A percentile compares a stretch with the other conserved stretches of the same genome.
Conservation (phyloP, 2,888 invertebrate genomes). For the Gastrophysa polygoni region DNA sequence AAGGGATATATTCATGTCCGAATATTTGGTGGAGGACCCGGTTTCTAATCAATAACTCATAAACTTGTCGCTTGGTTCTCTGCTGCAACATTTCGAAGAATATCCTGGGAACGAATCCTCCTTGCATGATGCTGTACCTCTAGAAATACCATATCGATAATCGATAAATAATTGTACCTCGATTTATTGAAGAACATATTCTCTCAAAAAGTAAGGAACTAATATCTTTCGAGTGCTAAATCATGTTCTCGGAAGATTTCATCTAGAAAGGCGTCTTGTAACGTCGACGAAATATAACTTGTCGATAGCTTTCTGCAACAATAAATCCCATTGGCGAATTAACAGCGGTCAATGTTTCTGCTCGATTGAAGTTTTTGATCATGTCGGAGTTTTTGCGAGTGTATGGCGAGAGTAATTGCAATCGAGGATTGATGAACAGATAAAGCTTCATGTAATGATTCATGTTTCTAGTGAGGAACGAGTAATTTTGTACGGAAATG, state of each 20-base stretch:
- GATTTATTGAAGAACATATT: neutral
- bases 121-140: no score
- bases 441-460: constrained; percentile 9
- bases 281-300: constrained; percentile 15
- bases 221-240: no score
- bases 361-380: constrained; percentile 21
- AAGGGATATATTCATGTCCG: no score
- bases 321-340: constrained; percentile 24
- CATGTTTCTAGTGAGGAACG: neutral
- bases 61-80: no score
- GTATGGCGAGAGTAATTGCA: constrained; percentile 20
- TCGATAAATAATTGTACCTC: no score
- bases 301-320: constrained; percentile 15
- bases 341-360: constrained; percentile 23
- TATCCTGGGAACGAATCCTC: no score
- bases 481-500: neutral
- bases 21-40: neutral
- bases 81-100: no score
- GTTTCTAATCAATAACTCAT: no score
- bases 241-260: constrained; percentile 19
- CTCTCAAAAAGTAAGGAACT: no score
- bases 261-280: constrained; percentile 28
- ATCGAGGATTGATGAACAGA: constrained; percentile 10
- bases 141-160: no score
- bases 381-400: constrained; percentile 10